Base-by-base conservation (phyloP, 35 echinoderm and acorn worm species). In the Anneissia japonica region DNA sequence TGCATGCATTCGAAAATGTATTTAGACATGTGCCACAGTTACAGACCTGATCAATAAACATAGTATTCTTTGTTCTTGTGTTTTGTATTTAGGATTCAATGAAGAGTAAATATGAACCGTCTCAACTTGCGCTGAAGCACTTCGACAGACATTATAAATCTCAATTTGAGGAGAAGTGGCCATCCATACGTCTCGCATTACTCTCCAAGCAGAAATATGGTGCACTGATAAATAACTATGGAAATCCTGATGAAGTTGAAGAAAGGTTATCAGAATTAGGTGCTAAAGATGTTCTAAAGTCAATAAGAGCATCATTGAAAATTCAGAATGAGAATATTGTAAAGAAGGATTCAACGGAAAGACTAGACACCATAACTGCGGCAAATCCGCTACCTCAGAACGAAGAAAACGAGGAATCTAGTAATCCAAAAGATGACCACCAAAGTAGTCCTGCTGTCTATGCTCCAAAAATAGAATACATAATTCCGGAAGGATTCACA, bases 171-270 rank as follows among this genome's bases (percentile, higher is more conserved):
- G 79, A 88, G 26, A 35, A 90, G 19, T 97, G 94, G 94, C 88
- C 88, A 32, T 87, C 85, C 12, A 93, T 93, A 31, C 88, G 94
- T 51, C 91, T 97, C 0, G 88, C 74, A 0, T 81, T 97, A 16
- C 77, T 97, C 30, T 97, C 94, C 7, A 32, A 78, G 43, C 94
- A 85, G 30, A 97, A 88, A 46, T 91, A 93, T 72, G 91, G 94
- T 75, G 94, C 91, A 38, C 91, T 97, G 17, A 12, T 97, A 38
- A 97, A 97, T 82, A 93, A 90, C 73, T 93, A 81, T 73, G 76
- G 82, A 77, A 46, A 87, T 79, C 78, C 29, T 6, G 46, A 81
- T 28, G 81, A 89, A 74, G 74, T 85, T n/a, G 39, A 84, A 35
- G 76, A 91, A 38, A 84, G 45, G 23, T 82, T 97, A 38, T 45